Conservation (phyloP, 2,888 invertebrate species). For the Coelinius sp. region DNA sequence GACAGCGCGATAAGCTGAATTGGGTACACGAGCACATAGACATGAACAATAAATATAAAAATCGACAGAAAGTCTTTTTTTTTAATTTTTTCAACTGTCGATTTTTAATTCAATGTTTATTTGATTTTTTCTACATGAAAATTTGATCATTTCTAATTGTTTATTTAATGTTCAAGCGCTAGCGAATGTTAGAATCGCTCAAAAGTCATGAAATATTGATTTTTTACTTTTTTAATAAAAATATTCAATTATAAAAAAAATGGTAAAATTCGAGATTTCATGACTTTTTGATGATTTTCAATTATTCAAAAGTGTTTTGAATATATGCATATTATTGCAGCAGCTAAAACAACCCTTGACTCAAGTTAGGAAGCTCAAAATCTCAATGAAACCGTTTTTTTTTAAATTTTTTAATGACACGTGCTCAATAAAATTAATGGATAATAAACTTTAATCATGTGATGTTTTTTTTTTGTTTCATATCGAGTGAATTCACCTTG, state of each 20-base stretch:
- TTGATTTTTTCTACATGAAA: background rate
- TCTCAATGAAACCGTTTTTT: slow-evolving; percentile 55
- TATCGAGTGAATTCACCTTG: slow-evolving; percentile 44
- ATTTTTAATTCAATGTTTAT: background rate
- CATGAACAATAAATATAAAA: background rate
- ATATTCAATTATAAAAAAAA: background rate
- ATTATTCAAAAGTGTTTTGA: slow-evolving; percentile 34
- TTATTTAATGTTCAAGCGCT: slow-evolving; percentile 54
- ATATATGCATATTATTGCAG: slow-evolving; percentile 52
- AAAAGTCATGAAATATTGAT: slow-evolving; percentile 18
- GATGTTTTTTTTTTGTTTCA: no score
- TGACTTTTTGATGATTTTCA: background rate
- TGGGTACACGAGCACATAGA: slow-evolving; percentile 16
- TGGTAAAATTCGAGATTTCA: background rate
- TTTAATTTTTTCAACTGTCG: background rate
- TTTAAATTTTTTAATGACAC: slow-evolving; percentile 12
- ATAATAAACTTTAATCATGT: no score
- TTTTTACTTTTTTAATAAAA: no score
- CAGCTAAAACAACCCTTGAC: slow-evolving; percentile 70
- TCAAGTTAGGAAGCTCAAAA: slow-evolving; percentile 68
- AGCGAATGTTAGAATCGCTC: slow-evolving; percentile 47
- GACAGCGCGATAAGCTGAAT: slow-evolving; percentile 60
- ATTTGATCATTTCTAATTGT: slow-evolving; percentile 2
- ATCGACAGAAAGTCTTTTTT: background rate
- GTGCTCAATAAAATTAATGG: background rate